Percentiles rank a stretch among this genome's conserved stretches.
phyloP scores from a whole-genome alignment of 2,888 invertebrate genomes.

The Drosophila subsilvestris region DNA sequence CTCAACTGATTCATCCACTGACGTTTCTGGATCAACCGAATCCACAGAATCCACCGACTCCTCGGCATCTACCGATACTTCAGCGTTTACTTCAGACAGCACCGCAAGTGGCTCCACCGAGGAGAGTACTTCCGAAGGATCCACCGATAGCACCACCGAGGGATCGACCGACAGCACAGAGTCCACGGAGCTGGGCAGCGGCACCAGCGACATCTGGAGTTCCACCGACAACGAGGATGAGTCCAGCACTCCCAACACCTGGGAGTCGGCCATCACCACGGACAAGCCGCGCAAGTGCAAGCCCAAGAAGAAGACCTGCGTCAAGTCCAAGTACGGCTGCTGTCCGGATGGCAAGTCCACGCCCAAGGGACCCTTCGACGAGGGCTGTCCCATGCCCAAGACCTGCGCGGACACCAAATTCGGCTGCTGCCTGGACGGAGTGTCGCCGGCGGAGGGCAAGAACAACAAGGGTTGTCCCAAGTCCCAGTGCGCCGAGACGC shows the following conservation, averaged over 20 bases:
- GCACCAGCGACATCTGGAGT: slow-evolving; percentile 83
- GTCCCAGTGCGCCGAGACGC: slow-evolving; percentile 89
- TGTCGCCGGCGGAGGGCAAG: slow-evolving; percentile 90
- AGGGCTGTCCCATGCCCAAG: slow-evolving; percentile 89
- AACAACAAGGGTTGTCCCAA: slow-evolving; percentile 90
- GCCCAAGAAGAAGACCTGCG: slow-evolving; percentile 86
- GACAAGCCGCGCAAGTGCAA: slow-evolving; percentile 86
- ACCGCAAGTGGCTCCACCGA: slow-evolving; percentile 33
- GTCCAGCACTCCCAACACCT: slow-evolving; percentile 86
- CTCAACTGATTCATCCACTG: slow-evolving; percentile 30
- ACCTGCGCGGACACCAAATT: slow-evolving; percentile 91
- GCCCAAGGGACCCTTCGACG: slow-evolving; percentile 92
- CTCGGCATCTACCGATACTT: slow-evolving; percentile 22
- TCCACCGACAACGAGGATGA: slow-evolving; percentile 73
- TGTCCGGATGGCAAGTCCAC: slow-evolving; percentile 91
- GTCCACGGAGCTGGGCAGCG: slow-evolving; percentile 55
- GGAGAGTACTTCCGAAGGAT: slow-evolving; percentile 32
- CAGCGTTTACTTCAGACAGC: slow-evolving; percentile 24
- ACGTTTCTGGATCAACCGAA: slow-evolving; percentile 36
- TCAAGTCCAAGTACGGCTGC: slow-evolving; percentile 90
- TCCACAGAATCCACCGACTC: slow-evolving; percentile 24
- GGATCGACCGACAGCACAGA: slow-evolving; percentile 63
- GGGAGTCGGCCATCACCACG: slow-evolving; percentile 85
- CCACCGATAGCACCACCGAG: slow-evolving; percentile 40
- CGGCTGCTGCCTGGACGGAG: slow-evolving; percentile 93